phyloP scores from a whole-genome alignment of 2,888 invertebrate genomes.

The Cephus pygmeus region DNA sequence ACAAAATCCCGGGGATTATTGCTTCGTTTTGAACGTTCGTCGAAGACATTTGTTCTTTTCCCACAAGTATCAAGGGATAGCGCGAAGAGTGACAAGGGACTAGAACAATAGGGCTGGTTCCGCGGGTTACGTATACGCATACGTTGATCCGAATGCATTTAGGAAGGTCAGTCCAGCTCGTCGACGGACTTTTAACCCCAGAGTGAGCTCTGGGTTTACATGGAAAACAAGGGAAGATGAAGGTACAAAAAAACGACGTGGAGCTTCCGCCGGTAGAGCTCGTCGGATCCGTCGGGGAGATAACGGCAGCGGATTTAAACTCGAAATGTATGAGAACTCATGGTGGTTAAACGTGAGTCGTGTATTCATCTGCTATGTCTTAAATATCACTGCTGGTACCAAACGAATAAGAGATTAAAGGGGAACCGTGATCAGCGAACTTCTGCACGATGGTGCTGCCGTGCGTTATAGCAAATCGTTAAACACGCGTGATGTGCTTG shows the following conservation, averaged over 20 bases:
- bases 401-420: background rate
- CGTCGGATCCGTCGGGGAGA: background rate
- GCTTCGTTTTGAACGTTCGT: slow-evolving; percentile 12
- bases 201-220: slow-evolving; percentile 20
- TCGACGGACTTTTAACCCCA: slow-evolving; percentile 18
- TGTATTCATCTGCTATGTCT: background rate
- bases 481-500: too few species aligned
- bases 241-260: slow-evolving; percentile 5
- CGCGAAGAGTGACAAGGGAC: slow-evolving; percentile 47
- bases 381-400: background rate
- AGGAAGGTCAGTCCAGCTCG: slow-evolving; percentile 28
- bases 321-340: background rate
- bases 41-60: slow-evolving; percentile 22
- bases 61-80: slow-evolving; percentile 34
- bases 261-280: background rate
- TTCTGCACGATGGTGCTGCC: background rate
- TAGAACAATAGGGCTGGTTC: slow-evolving; percentile 46
- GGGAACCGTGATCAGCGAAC: background rate
- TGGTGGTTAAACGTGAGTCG: background rate
- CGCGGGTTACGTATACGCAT: slow-evolving; percentile 31
- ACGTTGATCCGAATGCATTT: slow-evolving; percentile 32
- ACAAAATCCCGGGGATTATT: background rate
- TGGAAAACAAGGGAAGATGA: slow-evolving; percentile 16
- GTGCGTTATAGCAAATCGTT: too few species aligned
- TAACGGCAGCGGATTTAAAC: background rate